Evolutionary conservation across 1,140 invertebrate species (phyloP).

Genomic region (Lepidotrigona ventralis): DNA sequence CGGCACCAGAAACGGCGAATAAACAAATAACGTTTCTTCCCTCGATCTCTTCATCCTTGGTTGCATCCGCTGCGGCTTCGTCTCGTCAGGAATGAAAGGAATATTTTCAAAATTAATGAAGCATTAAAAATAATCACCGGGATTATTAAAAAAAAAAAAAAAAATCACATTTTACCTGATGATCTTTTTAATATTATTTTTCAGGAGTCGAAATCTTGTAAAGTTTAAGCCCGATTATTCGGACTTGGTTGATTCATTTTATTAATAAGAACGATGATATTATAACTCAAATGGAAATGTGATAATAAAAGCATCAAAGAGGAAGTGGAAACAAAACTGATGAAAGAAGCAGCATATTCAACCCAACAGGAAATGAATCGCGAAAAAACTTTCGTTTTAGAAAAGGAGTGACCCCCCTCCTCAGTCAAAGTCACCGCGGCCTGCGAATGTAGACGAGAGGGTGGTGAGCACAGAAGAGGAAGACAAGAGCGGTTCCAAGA

Average conservation of each 20-base stretch:
- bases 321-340: neutral
- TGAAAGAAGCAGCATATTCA: neutral
- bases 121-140: neutral
- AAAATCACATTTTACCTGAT: neutral
- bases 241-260: neutral
- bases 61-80: neutral
- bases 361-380: neutral
- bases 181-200: neutral
- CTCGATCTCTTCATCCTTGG: conserved; percentile 10
- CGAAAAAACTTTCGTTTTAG: neutral
- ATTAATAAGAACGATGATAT: neutral
- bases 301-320: neutral
- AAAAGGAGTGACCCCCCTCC: neutral
- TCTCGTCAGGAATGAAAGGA: neutral
- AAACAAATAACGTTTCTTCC: conserved; percentile 41
- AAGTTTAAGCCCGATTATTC: no score
- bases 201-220: no score
- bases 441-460: neutral
- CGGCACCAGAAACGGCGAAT: conserved; percentile 21
- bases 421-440: neutral
- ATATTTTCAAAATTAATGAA: neutral
- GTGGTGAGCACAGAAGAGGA: conserved; percentile 32
- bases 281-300: neutral
- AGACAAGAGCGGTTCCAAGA: conserved; percentile 61
- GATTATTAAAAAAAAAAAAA: neutral